Evolutionary conservation across 2,797 vertebrate species (phyloP).

Genomic region (Sciaenops ocellatus): DNA sequence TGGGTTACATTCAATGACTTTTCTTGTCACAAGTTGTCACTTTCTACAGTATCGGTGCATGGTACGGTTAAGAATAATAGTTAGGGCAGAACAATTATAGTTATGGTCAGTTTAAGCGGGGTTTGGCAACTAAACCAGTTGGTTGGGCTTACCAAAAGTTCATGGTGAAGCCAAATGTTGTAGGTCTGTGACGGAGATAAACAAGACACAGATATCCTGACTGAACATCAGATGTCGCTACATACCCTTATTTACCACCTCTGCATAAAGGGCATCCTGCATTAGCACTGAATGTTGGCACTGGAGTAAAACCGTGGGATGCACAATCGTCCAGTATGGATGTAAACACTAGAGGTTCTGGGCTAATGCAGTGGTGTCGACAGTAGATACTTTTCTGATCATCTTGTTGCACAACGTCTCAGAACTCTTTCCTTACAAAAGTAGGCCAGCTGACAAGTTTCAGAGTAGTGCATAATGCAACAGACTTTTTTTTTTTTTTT

Average conservation of each 20-base stretch:
- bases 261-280: background rate
- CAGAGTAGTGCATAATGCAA: background rate
- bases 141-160: background rate
- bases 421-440: background rate
- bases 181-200: background rate
- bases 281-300: background rate
- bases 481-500: slow-evolving; percentile 1
- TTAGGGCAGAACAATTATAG: too few relatives aligned
- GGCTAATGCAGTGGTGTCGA: background rate
- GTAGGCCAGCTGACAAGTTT: slow-evolving; percentile 4
- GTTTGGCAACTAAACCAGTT: background rate
- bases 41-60: background rate
- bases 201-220: too few relatives aligned
- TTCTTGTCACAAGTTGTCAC: background rate
- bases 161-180: background rate
- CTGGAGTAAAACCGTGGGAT: background rate
- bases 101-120: background rate
- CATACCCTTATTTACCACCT: too few relatives aligned
- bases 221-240: too few relatives aligned
- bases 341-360: background rate
- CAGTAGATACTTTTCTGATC: background rate
- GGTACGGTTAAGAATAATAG: background rate
- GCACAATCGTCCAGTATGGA: too few relatives aligned
- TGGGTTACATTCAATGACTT: background rate
- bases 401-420: background rate